Percentiles rank a stretch among this genome's conserved stretches.
Evolutionary conservation across 2,113 vertebrate species (phyloP).

Genomic region (Leptodactylus fuscus): DNA sequence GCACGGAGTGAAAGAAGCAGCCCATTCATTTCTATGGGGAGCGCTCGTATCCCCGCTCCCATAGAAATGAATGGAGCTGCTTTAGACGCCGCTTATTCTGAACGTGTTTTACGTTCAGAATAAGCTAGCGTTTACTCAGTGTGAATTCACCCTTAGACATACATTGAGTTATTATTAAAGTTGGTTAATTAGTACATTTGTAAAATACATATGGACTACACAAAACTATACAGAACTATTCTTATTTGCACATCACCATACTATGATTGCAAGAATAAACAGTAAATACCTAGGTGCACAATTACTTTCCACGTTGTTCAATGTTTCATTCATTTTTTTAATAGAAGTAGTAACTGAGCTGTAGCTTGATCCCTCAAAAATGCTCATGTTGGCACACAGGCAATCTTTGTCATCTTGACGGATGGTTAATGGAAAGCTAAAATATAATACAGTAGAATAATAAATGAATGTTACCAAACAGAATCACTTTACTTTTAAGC

Average conservation of each 20-base stretch:
- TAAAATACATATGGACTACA: neutral
- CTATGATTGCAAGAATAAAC: neutral
- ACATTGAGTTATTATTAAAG: too few relatives aligned
- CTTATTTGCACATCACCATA: neutral
- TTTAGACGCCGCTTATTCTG: too few relatives aligned
- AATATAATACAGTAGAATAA: neutral
- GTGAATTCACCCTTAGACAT: too few relatives aligned
- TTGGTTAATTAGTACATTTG: too few relatives aligned
- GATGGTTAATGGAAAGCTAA: neutral
- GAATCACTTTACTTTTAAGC: neutral
- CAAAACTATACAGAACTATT: neutral
- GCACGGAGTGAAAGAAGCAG: too few relatives aligned
- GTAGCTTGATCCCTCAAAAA: neutral
- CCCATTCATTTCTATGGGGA: too few relatives aligned
- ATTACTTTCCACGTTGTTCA: neutral
- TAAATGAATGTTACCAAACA: neutral
- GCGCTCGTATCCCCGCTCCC: too few relatives aligned
- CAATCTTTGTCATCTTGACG: neutral
- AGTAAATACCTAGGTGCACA: neutral
- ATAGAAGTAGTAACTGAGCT: neutral
- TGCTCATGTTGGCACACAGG: neutral
- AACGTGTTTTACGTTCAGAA: too few relatives aligned
- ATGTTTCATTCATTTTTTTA: neutral
- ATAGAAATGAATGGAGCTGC: too few relatives aligned
- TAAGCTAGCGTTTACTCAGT: too few relatives aligned